These are phyloP conservation scores for Caligus rogercresseyi DNA, from an alignment of 1,140 invertebrate species.

Conservation along the genomic window DNA sequence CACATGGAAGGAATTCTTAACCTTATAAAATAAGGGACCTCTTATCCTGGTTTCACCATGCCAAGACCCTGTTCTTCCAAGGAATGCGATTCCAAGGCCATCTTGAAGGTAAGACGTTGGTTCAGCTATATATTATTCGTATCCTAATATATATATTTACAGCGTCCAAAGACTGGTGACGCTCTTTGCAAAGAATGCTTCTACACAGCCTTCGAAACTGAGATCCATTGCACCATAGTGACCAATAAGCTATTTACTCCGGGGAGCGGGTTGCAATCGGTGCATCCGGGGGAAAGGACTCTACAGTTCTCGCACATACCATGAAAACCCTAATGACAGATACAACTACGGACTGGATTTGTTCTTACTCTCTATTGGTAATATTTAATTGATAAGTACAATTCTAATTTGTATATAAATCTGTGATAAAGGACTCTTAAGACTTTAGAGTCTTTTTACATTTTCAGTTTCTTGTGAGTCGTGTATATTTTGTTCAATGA, in stretches of 20 bases:
- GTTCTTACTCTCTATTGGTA: constrained; percentile 83
- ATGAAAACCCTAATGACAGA: constrained; percentile 70
- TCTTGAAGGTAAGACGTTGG: background rate
- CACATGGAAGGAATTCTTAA: too few species aligned
- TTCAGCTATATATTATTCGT: too few species aligned
- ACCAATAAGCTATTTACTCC: constrained; percentile 59
- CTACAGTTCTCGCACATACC: constrained; percentile 83
- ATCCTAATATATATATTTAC: too few species aligned
- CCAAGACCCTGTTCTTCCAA: background rate
- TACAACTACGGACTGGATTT: constrained; percentile 82
- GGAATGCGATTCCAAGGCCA: background rate
- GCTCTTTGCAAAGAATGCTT: constrained; percentile 89
- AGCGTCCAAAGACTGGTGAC: constrained; percentile 77
- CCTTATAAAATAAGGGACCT: background rate
- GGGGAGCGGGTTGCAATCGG: constrained; percentile 76
- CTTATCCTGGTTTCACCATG: background rate
- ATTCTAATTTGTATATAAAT: too few species aligned
- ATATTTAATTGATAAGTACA: too few species aligned
- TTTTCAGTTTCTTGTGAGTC: too few species aligned
- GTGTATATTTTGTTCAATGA: too few species aligned
- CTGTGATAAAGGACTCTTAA: too few species aligned
- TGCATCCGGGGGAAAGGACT: constrained; percentile 97
- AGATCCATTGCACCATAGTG: constrained; percentile 85
- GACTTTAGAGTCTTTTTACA: too few species aligned
- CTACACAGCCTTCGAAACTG: constrained; percentile 79